Conservation (phyloP, 30 jellyfish, hydroid and myxozoan species). For the Aurelia coerulea region DNA sequence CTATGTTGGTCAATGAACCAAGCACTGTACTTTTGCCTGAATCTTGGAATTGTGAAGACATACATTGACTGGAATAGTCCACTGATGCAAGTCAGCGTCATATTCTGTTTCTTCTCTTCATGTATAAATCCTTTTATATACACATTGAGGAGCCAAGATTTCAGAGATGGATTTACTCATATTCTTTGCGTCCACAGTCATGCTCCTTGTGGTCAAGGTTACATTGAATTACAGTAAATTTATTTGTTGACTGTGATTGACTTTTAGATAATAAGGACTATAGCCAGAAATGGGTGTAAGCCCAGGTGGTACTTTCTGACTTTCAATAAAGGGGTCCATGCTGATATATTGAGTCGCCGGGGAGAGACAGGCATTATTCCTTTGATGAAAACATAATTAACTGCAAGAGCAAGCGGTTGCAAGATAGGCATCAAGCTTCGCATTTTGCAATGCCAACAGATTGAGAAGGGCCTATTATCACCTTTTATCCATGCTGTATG, state of each 20-base stretch:
- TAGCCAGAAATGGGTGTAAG: too few species aligned
- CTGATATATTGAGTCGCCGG: too few species aligned
- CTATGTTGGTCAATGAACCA: conserved; percentile 82
- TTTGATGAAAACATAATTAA: too few species aligned
- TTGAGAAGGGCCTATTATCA: too few species aligned
- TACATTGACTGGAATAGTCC: conserved; percentile 51
- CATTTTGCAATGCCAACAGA: too few species aligned
- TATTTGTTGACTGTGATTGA: background rate
- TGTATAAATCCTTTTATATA: conserved; percentile 77
- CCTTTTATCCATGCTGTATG: too few species aligned
- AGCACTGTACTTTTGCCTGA: conserved; percentile 65
- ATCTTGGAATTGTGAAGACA: conserved; percentile 50
- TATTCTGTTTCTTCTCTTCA: conserved; percentile 69
- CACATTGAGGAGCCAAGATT: conserved; percentile 62
- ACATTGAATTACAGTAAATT: conserved; percentile 29
- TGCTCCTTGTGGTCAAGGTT: background rate
- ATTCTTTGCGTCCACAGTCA: conserved; percentile 14
- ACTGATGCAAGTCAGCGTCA: conserved; percentile 64
- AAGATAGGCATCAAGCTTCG: too few species aligned
- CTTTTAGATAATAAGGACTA: too few species aligned
- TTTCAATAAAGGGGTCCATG: too few species aligned
- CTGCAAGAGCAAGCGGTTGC: too few species aligned
- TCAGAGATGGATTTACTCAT: conserved; percentile 59
- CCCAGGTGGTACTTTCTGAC: too few species aligned
- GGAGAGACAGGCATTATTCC: too few species aligned